Conservation (phyloP, 2,113 vertebrate species). For the Nothobranchius furzeri region DNA sequence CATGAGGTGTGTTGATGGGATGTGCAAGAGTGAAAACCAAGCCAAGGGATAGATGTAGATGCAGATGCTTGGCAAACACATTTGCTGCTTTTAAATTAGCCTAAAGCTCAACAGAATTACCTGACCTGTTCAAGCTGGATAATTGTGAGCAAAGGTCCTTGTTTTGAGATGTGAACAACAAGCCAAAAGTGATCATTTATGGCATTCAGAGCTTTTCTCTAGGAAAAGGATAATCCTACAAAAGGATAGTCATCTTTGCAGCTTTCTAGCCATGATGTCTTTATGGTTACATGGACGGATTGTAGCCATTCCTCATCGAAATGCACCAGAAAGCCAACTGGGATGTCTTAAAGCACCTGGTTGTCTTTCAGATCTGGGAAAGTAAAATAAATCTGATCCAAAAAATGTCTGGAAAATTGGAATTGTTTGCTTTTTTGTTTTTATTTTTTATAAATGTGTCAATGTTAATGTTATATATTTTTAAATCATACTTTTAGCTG, state of each 20-base stretch:
- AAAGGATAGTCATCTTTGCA: not conserved
- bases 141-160: not conserved
- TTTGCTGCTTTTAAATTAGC: not conserved
- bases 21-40: not conserved
- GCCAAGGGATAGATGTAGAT: not conserved
- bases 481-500: no score
- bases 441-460: no score
- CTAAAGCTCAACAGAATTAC: no score
- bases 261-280: not conserved
- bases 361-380: no score
- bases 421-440: not conserved
- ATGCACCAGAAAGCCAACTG: not conserved
- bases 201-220: not conserved
- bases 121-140: not conserved
- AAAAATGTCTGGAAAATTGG: not conserved
- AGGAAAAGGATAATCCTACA: not conserved
- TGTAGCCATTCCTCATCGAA: not conserved
- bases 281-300: not conserved
- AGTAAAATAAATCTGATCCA: no score
- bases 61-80: not conserved
- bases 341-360: not conserved
- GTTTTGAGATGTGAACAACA: not conserved
- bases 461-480: no score
- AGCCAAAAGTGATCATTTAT: not conserved
- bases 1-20: not conserved